phyloP scores from a whole-genome alignment of 37 sponge, comb jelly and placozoan species.

The Ephydatia muelleri region DNA sequence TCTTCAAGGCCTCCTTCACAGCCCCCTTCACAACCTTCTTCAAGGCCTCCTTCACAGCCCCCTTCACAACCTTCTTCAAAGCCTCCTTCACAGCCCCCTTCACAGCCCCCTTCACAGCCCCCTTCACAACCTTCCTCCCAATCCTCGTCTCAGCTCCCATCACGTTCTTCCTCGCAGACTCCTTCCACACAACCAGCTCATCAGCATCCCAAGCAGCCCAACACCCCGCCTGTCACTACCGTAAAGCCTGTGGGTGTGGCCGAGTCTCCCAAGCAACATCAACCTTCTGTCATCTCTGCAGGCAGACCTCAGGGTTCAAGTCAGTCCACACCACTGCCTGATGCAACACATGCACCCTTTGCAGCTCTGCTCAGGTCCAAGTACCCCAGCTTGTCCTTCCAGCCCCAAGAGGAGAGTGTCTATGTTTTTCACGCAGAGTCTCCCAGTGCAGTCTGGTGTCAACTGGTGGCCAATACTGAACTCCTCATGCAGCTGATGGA shows the following conservation, averaged over 20 bases:
- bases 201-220: not conserved
- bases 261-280: not conserved
- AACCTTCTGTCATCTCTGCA: not conserved
- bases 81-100: not conserved
- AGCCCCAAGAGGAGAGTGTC: conserved; percentile 24
- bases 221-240: not conserved
- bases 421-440: conserved; percentile 50
- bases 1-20: not conserved
- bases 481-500: conserved; percentile 26
- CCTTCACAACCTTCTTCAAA: not conserved
- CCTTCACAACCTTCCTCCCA: not conserved
- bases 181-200: not conserved
- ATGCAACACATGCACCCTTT: not conserved
- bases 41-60: not conserved
- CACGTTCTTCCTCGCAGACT: not conserved
- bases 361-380: not conserved
- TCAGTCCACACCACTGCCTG: not conserved
- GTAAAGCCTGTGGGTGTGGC: not conserved
- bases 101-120: not conserved
- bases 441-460: conserved; percentile 73
- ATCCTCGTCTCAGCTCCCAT: not conserved
- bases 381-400: conserved; percentile 8
- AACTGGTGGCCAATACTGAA: conserved; percentile 7
- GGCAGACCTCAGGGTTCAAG: not conserved
- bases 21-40: not conserved